Percentiles rank a stretch among this genome's conserved stretches.
phyloP scores from a whole-genome alignment of 2,888 invertebrate genomes.

The Agriotes lineatus region DNA sequence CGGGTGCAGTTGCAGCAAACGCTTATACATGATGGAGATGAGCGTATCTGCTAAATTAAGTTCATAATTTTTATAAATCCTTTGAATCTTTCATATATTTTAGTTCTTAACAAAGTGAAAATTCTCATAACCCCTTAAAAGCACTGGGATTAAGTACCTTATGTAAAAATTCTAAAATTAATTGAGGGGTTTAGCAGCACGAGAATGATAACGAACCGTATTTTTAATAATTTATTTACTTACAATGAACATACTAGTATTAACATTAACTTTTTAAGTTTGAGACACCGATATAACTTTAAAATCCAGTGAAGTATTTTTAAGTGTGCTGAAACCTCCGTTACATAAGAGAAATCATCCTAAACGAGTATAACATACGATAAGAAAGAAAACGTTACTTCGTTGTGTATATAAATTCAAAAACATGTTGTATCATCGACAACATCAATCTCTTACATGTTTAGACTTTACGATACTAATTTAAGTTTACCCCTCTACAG shows the following conservation, averaged over 20 bases:
- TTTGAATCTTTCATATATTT: too few relatives aligned
- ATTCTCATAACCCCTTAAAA: too few relatives aligned
- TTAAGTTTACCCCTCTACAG: slow-evolving; percentile 20
- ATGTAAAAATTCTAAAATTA: too few relatives aligned
- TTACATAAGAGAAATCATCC: slow-evolving; percentile 37
- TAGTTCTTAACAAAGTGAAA: too few relatives aligned
- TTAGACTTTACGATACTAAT: slow-evolving; percentile 30
- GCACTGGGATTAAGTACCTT: too few relatives aligned
- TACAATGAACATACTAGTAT: slow-evolving; percentile 46
- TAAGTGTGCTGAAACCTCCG: slow-evolving; percentile 41
- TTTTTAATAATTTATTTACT: slow-evolving; percentile 44
- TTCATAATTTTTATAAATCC: too few relatives aligned
- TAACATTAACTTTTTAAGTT: slow-evolving; percentile 46
- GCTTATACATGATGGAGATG: too few relatives aligned
- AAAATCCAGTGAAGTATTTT: slow-evolving; percentile 42
- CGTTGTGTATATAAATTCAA: slow-evolving; percentile 42
- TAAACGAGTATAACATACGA: slow-evolving; percentile 37
- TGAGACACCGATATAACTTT: slow-evolving; percentile 44
- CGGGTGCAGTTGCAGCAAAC: too few relatives aligned
- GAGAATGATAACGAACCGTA: neutral
- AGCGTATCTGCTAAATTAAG: too few relatives aligned
- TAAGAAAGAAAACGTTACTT: slow-evolving; percentile 39
- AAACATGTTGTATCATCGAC: slow-evolving; percentile 33
- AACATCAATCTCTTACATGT: slow-evolving; percentile 43
- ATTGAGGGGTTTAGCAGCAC: neutral